Base-by-base conservation (phyloP, 1,140 invertebrate genomes). In the Drosophila trapezifrons region DNA sequence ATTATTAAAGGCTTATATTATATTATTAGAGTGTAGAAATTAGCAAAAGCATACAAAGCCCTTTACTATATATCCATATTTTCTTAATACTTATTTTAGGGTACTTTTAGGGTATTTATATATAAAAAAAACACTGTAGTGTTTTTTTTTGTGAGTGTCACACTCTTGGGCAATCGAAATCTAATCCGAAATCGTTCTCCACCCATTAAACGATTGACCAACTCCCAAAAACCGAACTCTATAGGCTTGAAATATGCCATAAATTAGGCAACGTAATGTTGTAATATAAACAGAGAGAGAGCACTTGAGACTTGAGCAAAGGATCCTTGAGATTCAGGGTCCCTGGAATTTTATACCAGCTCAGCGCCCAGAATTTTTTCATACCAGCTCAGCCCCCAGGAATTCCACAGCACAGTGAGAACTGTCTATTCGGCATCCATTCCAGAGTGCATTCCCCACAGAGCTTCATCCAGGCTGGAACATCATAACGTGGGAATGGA, bases 401-500 rank as follows among this genome's bases (percentile, higher is more conserved):
- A 38, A 38, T 38, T 32, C n/a, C 27, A 27, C n/a, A 22, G 25
- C 3, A 17, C 9, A 37, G 12, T 25, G 35, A 18, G 27, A 65
- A 57, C 35, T 76, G 60, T 58, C 45, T 66, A 38, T 10, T 58
- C 27, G 54, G 40, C 73, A 67, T 32, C 29, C 29, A 32, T 76
- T 71, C 65, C 42, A 22, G 13, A 20, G 13, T 18, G 35, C 49
- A 71, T 72, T 76, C 47, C 54, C 29, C n/a, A 52, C 15, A n/a
- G n/a, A 46, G 42, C 17, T 37, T n/a, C 17, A 15, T 20, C 13
- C 40, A 20, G 15, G 45, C n/a, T 17, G 40, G 46, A 32, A 12
- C 5, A 9, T 43, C 15, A 12, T 12, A 56, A 70, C 65, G 67
- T 71, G 67, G 65, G 67, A 71, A 71, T 27, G 32, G 18, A 70